Conservation (phyloP, 2,888 invertebrate species). For the Micoletzkya japonica region DNA sequence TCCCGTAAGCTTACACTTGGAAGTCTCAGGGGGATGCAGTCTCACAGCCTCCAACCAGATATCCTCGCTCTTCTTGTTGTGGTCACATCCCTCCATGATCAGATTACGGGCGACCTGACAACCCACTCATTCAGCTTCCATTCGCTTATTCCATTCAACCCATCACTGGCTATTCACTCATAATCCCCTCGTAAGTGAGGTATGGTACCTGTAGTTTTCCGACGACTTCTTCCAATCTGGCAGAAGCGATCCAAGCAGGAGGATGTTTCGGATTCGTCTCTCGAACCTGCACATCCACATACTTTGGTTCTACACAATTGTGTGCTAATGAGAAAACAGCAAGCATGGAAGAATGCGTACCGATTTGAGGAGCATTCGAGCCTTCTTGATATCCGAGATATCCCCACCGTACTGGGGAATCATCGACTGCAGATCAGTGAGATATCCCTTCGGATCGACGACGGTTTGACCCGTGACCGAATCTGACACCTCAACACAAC, state of each 20-base stretch:
- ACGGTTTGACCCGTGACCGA: slow-evolving; percentile 98
- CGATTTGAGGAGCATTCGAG: slow-evolving; percentile 87
- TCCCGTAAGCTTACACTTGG: slow-evolving; percentile 34
- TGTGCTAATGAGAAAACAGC: not conserved
- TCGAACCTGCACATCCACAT: slow-evolving; percentile 65
- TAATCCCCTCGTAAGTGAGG: not conserved
- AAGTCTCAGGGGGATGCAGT: slow-evolving; percentile 69
- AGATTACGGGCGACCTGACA: slow-evolving; percentile 73
- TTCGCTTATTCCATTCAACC: no score
- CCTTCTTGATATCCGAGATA: slow-evolving; percentile 67
- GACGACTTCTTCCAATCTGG: slow-evolving; percentile 88
- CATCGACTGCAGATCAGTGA: slow-evolving; percentile 99
- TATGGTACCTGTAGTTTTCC: slow-evolving; percentile 59
- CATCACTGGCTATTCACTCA: no score
- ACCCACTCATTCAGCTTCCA: not conserved
- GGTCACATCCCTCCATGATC: slow-evolving; percentile 94
- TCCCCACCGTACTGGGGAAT: slow-evolving; percentile 95
- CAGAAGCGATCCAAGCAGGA: slow-evolving; percentile 99
- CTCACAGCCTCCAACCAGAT: slow-evolving; percentile 96
- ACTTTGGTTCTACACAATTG: not conserved
- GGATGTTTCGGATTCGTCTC: slow-evolving; percentile 97
- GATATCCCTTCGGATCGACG: slow-evolving; percentile 97
- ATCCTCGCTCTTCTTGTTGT: slow-evolving; percentile 94
- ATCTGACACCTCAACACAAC: slow-evolving; percentile 72
- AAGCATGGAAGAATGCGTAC: slow-evolving; percentile 68